Conservation (phyloP, 1,140 invertebrate species). For the Bombus superbus region DNA sequence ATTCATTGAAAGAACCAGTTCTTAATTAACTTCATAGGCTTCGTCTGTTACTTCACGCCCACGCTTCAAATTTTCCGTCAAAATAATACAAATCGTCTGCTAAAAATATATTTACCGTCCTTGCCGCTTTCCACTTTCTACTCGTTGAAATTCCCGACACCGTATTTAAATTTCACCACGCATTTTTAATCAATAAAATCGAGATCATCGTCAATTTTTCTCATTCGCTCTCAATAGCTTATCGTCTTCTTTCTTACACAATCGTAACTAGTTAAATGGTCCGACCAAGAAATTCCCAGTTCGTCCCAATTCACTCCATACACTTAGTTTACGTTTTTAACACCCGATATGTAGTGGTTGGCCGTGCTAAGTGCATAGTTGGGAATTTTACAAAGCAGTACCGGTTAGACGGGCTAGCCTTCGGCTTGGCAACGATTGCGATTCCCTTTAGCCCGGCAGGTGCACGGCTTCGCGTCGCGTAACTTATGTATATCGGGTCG, state of each 20-base stretch:
- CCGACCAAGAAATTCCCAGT: too few relatives aligned
- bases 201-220: too few relatives aligned
- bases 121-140: neutral
- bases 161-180: too few relatives aligned
- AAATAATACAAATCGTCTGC: neutral
- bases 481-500: constrained; percentile 53
- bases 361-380: constrained; percentile 71
- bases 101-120: neutral
- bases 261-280: too few relatives aligned
- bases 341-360: constrained; percentile 48
- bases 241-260: too few relatives aligned
- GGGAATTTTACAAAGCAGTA: constrained; percentile 75
- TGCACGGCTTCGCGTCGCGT: constrained; percentile 49
- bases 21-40: neutral
- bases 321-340: constrained; percentile 3
- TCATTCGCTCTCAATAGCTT: too few relatives aligned
- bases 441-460: constrained; percentile 72
- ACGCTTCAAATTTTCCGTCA: neutral
- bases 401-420: constrained; percentile 76
- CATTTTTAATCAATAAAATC: too few relatives aligned
- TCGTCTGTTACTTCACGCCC: neutral
- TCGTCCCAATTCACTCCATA: neutral
- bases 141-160: neutral
- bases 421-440: constrained; percentile 64
- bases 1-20: neutral